Percentiles rank a stretch among this genome's conserved stretches.
These are phyloP conservation scores for Fragum whitleyi DNA, from an alignment of 2,888 invertebrate genomes.

Conservation along the genomic window DNA sequence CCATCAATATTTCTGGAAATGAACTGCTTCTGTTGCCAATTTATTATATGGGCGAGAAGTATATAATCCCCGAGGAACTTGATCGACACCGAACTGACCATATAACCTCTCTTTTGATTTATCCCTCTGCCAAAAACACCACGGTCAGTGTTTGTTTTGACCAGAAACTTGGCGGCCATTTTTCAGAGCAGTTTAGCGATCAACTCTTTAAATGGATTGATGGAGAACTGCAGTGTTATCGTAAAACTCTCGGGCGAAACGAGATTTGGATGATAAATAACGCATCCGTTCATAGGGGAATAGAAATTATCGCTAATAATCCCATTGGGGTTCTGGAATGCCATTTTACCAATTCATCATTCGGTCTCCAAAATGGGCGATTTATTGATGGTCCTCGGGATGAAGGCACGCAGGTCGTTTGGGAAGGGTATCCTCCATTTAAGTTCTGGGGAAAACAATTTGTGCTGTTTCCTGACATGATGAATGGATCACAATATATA, in stretches of 20 bases:
- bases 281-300: slow-evolving; percentile 3
- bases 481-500: neutral
- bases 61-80: slow-evolving; percentile 10
- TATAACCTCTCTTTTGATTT: slow-evolving; percentile 13
- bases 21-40: neutral
- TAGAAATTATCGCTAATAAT: slow-evolving; percentile 21
- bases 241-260: slow-evolving; percentile 13
- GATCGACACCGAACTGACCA: slow-evolving; percentile 15
- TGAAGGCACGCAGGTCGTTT: neutral
- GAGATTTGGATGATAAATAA: slow-evolving; percentile 29
- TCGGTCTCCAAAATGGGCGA: neutral
- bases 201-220: slow-evolving; percentile 14
- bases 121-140: slow-evolving; percentile 13
- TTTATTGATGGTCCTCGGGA: neutral
- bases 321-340: slow-evolving; percentile 6
- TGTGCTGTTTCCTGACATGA: neutral
- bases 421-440: slow-evolving; percentile 8
- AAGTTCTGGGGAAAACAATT: slow-evolving; percentile 21
- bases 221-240: slow-evolving; percentile 18
- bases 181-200: neutral
- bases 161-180: slow-evolving; percentile 8
- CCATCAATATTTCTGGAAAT: slow-evolving; percentile 6
- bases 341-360: slow-evolving; percentile 7
- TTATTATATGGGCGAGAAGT: slow-evolving; percentile 13
- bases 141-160: slow-evolving; percentile 10